Evolutionary conservation across 2,888 invertebrate species (phyloP).

Genomic region (Hedychridium roseum): DNA sequence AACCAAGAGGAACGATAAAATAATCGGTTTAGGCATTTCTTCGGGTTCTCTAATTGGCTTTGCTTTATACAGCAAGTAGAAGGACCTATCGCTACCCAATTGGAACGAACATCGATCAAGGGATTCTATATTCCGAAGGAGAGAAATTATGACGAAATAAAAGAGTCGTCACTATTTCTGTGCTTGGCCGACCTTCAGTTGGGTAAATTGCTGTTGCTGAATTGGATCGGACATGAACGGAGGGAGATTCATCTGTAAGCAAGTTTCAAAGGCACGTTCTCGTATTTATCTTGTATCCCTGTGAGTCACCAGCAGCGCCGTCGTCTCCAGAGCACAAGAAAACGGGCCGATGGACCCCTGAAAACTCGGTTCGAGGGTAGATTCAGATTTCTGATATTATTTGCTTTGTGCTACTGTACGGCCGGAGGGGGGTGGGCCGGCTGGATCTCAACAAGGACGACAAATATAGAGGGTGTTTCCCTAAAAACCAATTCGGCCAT

Average conservation of each 20-base stretch:
- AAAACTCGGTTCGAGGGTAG: constrained; percentile 25
- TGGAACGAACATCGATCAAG: not conserved
- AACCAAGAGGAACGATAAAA: too few relatives aligned
- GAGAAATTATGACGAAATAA: not conserved
- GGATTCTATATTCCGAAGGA: not conserved
- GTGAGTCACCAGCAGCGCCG: not conserved
- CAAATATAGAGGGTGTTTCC: constrained; percentile 26
- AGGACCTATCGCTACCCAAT: not conserved
- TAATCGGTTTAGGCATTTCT: too few relatives aligned
- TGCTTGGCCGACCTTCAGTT: not conserved
- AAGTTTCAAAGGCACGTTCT: constrained; percentile 6
- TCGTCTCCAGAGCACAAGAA: not conserved
- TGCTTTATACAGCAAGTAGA: too few relatives aligned
- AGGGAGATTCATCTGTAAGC: not conserved
- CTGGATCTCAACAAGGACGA: constrained; percentile 11
- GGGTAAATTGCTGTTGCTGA: not conserved
- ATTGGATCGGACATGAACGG: not conserved
- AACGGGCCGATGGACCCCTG: not conserved
- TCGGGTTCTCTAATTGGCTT: too few relatives aligned
- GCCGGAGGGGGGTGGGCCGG: not conserved
- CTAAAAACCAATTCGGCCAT: constrained; percentile 31
- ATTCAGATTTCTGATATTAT: constrained; percentile 43
- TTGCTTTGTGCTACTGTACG: constrained; percentile 29
- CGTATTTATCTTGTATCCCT: constrained; percentile 3
- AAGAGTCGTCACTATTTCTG: not conserved